Evolutionary conservation across 2,888 invertebrate genomes (phyloP).

Genomic region (Boloria selene): DNA sequence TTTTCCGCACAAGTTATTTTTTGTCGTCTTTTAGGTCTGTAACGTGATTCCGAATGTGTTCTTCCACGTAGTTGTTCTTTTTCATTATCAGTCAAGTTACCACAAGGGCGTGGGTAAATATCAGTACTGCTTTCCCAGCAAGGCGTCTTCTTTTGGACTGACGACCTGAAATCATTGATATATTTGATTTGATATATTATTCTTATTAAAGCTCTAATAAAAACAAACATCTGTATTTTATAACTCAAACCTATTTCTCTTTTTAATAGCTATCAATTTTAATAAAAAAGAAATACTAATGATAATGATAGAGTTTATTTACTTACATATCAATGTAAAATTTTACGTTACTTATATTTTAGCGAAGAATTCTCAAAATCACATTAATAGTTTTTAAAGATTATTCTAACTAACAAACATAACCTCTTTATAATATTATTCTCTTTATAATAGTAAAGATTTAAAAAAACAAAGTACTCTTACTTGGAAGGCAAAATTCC

Average conservation of each 20-base stretch:
- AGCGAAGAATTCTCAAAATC: too few relatives aligned
- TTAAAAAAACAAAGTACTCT: conserved; percentile 16
- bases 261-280: too few relatives aligned
- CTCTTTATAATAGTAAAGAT: too few relatives aligned
- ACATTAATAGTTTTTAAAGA: background rate
- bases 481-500: conserved; percentile 85
- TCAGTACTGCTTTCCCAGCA: conserved; percentile 93
- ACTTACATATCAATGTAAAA: too few relatives aligned
- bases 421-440: background rate
- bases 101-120: conserved; percentile 90
- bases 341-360: too few relatives aligned
- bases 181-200: background rate
- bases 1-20: conserved; percentile 84
- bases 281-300: too few relatives aligned
- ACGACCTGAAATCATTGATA: conserved; percentile 58
- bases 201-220: too few relatives aligned
- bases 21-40: conserved; percentile 66
- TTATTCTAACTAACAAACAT: background rate
- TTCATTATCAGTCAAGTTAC: conserved; percentile 91
- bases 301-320: too few relatives aligned
- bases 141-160: conserved; percentile 83
- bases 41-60: conserved; percentile 87
- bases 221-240: too few relatives aligned
- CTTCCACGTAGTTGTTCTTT: conserved; percentile 85
- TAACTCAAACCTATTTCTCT: too few relatives aligned